These are phyloP conservation scores for Larimichthys polyactis DNA, from an alignment of 2,113 vertebrate species.

Conservation along the genomic window DNA sequence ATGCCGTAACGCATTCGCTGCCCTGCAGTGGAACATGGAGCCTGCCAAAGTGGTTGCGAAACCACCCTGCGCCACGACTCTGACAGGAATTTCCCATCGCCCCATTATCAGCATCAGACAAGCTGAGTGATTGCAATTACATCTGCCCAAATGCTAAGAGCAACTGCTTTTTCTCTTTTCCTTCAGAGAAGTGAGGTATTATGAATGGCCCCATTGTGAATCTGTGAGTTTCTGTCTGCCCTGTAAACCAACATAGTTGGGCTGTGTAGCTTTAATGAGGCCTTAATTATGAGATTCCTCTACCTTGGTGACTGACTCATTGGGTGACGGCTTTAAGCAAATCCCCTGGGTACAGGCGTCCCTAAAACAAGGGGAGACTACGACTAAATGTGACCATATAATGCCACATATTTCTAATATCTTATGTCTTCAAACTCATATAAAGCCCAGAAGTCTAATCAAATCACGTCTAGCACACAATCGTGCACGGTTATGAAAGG, in stretches of 20 bases:
- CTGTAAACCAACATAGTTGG: constrained; percentile 75
- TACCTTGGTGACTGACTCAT: constrained; percentile 68
- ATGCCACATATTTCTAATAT: background rate
- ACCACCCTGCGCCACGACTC: constrained; percentile 75
- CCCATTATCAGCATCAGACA: constrained; percentile 87
- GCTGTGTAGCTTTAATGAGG: constrained; percentile 74
- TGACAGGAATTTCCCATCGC: constrained; percentile 88
- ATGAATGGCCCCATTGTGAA: constrained; percentile 84
- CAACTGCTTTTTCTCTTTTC: constrained; percentile 72
- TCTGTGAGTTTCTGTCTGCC: constrained; percentile 73
- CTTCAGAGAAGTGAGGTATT: constrained; percentile 68
- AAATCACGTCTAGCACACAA: constrained; percentile 2
- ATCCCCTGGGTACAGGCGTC: constrained; percentile 41
- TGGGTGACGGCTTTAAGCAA: constrained; percentile 60
- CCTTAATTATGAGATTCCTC: constrained; percentile 84
- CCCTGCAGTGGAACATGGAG: constrained; percentile 76
- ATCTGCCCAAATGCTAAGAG: constrained; percentile 86
- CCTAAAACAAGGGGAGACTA: constrained; percentile 25
- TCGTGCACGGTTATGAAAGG: constrained; percentile 24
- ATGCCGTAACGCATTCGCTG: constrained; percentile 82
- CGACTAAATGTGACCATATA: background rate
- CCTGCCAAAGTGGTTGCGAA: constrained; percentile 85
- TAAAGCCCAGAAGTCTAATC: constrained; percentile 5
- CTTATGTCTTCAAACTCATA: background rate
- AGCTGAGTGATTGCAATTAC: constrained; percentile 88